Conservation (phyloP, 2,797 vertebrate species). For the Melanogrammus aeglefinus region DNA sequence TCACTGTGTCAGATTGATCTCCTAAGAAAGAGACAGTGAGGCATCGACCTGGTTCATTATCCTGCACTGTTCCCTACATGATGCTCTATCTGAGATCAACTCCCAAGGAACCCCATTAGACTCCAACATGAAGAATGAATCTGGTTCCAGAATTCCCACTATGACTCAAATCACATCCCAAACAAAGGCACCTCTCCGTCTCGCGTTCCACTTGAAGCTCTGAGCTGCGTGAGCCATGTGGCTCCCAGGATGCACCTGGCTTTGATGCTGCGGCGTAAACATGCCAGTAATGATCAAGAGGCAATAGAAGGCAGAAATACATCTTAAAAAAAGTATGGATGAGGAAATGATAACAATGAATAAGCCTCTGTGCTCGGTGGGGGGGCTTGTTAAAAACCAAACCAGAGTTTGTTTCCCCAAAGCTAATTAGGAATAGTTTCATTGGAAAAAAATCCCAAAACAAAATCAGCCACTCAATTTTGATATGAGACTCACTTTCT, state of each 20-base stretch:
- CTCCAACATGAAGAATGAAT: neutral
- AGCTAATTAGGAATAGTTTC: neutral
- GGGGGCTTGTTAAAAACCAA: neutral
- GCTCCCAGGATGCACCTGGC: neutral
- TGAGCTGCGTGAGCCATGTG: neutral
- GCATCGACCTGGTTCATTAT: neutral
- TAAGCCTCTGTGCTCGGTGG: neutral
- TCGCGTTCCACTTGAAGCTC: neutral
- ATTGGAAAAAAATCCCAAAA: too few relatives aligned
- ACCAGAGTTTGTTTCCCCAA: neutral
- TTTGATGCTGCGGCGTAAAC: slow-evolving; percentile 9
- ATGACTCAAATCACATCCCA: neutral
- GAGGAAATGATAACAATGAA: neutral
- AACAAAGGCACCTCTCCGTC: slow-evolving; percentile 4
- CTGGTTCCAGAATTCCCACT: neutral
- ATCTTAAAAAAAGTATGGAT: neutral
- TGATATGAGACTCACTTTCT: neutral
- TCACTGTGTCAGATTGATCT: neutral
- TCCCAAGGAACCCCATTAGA: neutral
- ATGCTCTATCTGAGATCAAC: neutral
- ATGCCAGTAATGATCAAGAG: slow-evolving; percentile 6
- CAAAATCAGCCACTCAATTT: neutral
- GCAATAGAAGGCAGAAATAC: neutral
- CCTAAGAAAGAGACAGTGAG: neutral
- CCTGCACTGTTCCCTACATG: neutral